Evolutionary conservation across 2,113 vertebrate genomes (phyloP).

Genomic region (Tychaedon coryphoeus): DNA sequence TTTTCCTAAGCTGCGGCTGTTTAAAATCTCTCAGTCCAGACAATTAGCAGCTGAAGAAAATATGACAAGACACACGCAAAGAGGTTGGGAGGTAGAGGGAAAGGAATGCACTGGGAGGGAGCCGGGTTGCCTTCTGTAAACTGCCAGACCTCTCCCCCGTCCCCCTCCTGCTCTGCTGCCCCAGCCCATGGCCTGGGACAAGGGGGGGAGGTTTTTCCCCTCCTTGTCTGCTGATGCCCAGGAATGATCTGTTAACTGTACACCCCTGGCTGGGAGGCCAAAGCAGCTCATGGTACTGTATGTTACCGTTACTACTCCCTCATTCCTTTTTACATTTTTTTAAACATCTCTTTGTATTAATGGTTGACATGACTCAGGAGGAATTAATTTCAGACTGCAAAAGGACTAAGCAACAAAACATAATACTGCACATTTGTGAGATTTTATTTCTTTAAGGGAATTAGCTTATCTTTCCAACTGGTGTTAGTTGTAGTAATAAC

Average conservation of each 20-base stretch:
- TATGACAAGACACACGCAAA: slow-evolving; percentile 84
- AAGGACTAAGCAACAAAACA: slow-evolving; percentile 25
- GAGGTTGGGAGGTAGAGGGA: slow-evolving; percentile 73
- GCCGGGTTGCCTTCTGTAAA: slow-evolving; percentile 70
- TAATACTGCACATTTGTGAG: background rate
- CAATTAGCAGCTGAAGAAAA: slow-evolving; percentile 90
- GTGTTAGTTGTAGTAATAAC: background rate
- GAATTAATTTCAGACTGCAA: slow-evolving; percentile 54
- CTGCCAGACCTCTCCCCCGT: slow-evolving; percentile 34
- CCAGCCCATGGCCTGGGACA: background rate
- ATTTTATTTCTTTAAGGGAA: background rate
- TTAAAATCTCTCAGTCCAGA: slow-evolving; percentile 82
- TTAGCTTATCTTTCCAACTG: background rate
- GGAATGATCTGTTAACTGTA: slow-evolving; percentile 80
- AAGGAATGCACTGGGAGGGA: slow-evolving; percentile 74
- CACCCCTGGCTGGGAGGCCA: slow-evolving; percentile 80
- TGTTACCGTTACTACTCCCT: slow-evolving; percentile 95
- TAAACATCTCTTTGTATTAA: slow-evolving; percentile 65
- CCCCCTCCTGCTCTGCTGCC: background rate
- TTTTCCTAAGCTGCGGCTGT: slow-evolving; percentile 84
- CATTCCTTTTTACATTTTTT: slow-evolving; percentile 82
- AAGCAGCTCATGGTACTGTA: slow-evolving; percentile 92
- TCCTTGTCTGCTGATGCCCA: slow-evolving; percentile 71
- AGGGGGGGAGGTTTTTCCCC: background rate
- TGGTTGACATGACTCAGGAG: slow-evolving; percentile 62